These are phyloP conservation scores for Parauchenoglanis ngamensis DNA, from an alignment of 2,797 vertebrate genomes.

Conservation along the genomic window DNA sequence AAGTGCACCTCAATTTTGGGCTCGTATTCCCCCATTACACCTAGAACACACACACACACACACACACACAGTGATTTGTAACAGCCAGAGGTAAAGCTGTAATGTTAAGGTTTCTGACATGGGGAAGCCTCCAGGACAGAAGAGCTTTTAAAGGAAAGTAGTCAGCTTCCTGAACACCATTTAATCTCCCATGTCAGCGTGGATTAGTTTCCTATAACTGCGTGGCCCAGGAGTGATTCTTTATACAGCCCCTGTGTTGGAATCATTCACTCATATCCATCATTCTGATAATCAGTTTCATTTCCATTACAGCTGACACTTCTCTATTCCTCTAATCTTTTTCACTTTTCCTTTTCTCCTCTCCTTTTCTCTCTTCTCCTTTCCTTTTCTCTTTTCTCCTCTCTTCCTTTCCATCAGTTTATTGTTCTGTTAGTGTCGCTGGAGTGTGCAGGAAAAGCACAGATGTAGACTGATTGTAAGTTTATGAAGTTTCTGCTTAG, in stretches of 20 bases:
- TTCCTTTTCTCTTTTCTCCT: too few relatives aligned
- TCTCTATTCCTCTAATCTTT: not conserved
- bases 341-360: not conserved
- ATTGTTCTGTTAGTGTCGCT: not conserved
- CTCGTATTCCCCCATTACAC: constrained; percentile 97
- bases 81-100: too few relatives aligned
- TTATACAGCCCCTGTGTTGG: too few relatives aligned
- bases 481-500: not conserved
- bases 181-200: too few relatives aligned
- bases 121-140: too few relatives aligned
- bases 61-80: not conserved
- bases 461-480: not conserved
- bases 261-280: not conserved
- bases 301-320: not conserved
- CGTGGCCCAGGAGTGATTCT: too few relatives aligned
- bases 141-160: too few relatives aligned
- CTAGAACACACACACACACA: constrained; percentile 74
- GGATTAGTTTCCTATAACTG: too few relatives aligned
- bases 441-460: not conserved
- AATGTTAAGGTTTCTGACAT: too few relatives aligned
- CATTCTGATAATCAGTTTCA: not conserved
- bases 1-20: constrained; percentile 99
- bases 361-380: not conserved
- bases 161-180: too few relatives aligned
- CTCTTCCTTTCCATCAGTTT: not conserved